Conservation (phyloP, 1,140 invertebrate species). For the Cherax quadricarinatus region DNA sequence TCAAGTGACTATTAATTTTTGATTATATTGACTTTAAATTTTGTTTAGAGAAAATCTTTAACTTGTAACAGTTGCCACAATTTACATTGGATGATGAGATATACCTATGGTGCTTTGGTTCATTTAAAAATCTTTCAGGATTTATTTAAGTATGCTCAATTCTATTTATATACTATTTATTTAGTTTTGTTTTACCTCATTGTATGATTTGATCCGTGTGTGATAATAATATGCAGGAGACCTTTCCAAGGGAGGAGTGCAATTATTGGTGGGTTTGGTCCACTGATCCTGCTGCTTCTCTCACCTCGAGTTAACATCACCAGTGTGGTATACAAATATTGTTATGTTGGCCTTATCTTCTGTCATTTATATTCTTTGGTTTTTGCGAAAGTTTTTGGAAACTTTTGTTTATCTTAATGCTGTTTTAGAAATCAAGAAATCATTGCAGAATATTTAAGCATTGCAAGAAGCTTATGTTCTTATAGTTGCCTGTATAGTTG, state of each 20-base stretch:
- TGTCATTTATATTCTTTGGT: not conserved
- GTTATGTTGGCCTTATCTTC: not conserved
- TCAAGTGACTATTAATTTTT: too few relatives aligned
- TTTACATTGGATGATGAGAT: not conserved
- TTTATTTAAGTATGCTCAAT: slow-evolving; percentile 38
- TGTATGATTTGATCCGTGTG: slow-evolving; percentile 22
- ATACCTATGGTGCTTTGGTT: slow-evolving; percentile 24
- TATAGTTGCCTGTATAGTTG: not conserved
- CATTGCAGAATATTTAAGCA: not conserved
- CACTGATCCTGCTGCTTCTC: not conserved
- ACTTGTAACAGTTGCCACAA: not conserved
- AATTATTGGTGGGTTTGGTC: not conserved
- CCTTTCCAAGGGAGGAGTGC: not conserved
- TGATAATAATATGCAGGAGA: slow-evolving; percentile 22
- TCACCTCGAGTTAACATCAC: not conserved
- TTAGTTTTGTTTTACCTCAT: slow-evolving; percentile 36
- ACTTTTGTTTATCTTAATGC: not conserved
- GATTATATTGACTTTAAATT: not conserved
- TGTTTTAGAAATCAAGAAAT: not conserved
- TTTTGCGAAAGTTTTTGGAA: not conserved
- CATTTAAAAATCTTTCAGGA: slow-evolving; percentile 41
- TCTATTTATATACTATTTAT: slow-evolving; percentile 52
- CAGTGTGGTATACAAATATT: not conserved
- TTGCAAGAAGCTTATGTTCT: not conserved
- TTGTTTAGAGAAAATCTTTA: not conserved